phyloP scores from a whole-genome alignment of 1,140 invertebrate species.

The Drosophila melanica region DNA sequence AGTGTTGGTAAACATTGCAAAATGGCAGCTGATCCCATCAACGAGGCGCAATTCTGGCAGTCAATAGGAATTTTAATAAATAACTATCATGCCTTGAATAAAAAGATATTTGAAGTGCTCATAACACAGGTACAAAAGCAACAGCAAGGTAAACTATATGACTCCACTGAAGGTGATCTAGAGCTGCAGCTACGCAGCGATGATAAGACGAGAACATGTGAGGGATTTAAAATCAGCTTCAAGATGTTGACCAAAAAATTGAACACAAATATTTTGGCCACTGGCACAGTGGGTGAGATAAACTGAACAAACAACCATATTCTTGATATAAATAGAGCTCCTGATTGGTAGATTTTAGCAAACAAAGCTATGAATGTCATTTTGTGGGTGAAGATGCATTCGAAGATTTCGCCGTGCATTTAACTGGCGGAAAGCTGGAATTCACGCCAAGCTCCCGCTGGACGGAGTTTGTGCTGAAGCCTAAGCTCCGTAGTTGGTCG shows the following conservation, averaged over 20 bases:
- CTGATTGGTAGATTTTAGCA: constrained; percentile 46
- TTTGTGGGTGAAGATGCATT: constrained; percentile 37
- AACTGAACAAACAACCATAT: too few species aligned
- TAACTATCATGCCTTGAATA: constrained; percentile 79
- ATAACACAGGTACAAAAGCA: constrained; percentile 52
- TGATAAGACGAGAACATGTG: constrained; percentile 18
- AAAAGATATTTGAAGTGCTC: constrained; percentile 72
- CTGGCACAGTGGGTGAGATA: constrained; percentile 56
- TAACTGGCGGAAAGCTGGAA: constrained; percentile 8
- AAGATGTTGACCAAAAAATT: constrained; percentile 74
- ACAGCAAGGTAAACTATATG: constrained; percentile 25
- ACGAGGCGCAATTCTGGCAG: constrained; percentile 70
- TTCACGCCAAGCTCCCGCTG: constrained; percentile 29
- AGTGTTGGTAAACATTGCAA: too few species aligned
- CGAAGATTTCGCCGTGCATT: constrained; percentile 52
- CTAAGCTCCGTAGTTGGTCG: constrained; percentile 60
- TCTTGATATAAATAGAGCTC: too few species aligned
- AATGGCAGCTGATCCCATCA: too few species aligned
- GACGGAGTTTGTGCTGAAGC: constrained; percentile 49
- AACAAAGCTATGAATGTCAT: constrained; percentile 51
- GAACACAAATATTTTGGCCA: constrained; percentile 52
- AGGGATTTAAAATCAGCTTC: constrained; percentile 54
- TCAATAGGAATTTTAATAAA: constrained; percentile 67
- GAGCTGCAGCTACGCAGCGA: constrained; percentile 7
- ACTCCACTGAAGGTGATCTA: constrained; percentile 52